Base-by-base conservation (phyloP, 2,797 vertebrate genomes). In the Carduelis carduelis region DNA sequence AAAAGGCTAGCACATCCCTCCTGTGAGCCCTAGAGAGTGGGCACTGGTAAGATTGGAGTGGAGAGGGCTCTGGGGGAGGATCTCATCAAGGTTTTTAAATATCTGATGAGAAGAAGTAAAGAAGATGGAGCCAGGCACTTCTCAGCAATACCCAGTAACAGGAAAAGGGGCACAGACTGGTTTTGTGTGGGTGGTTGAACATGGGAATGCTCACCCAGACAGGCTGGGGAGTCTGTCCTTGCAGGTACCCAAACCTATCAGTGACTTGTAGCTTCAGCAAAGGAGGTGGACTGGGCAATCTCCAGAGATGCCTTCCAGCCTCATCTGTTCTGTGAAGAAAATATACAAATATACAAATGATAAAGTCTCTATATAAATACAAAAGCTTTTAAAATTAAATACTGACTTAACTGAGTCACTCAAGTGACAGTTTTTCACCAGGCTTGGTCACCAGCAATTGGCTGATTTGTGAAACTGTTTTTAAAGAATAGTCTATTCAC, bases 281-380 rank as follows among this genome's bases (percentile, higher is more conserved):
- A 78, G 52, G 81, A 92, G 86, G 39, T 50, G 59, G 16, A 46
- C 35, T 39, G 44, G 82, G 41, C 50, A 64, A 46, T 81, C 69
- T 71, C 86, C 83, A 72, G 90, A 65, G 74, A 61, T 79, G 87
- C 66, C 74, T 72, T 65, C 84, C 89, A 91, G 26, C 81, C 59
- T 66, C 75, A 74, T 17, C 55, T 72, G 22, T 74, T 83, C 55
- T 70, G 23, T 37, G 34, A 89, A 86, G 72, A 47, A 83, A 92
- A 91, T 93, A 87, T 92, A 95, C 78, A 96, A 96, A 97, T 95
- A 82, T 95, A 97, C 96, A 98, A 96, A 94, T 93, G 50, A 96
- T 88, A 60, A 86, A 95, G 72, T 83, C 34, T 89, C 85, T 91
- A 46, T 55, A 84, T 52, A 91, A 95, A 95, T 98, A 97, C 70